These are phyloP conservation scores for Macaria notata DNA, from an alignment of 2,888 invertebrate genomes.

Conservation along the genomic window DNA sequence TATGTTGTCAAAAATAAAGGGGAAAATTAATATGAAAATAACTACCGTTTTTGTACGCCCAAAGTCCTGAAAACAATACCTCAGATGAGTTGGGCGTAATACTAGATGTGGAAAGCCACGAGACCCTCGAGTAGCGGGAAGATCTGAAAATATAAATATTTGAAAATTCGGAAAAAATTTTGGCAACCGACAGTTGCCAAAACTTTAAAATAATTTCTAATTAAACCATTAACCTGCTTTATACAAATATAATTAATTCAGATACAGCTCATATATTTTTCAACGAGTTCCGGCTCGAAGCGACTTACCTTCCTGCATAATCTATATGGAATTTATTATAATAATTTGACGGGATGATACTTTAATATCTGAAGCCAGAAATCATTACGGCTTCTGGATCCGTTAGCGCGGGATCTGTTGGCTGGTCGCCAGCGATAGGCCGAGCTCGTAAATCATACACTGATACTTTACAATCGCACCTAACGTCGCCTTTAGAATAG, in stretches of 20 bases:
- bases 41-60: too few species aligned
- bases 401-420: conserved; percentile 36
- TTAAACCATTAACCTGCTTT: conserved; percentile 12
- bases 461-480: conserved; percentile 45
- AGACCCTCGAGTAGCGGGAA: too few species aligned
- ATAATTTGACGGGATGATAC: conserved; percentile 2
- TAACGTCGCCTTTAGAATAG: conserved; percentile 25
- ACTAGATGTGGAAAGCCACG: too few species aligned
- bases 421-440: conserved; percentile 52
- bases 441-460: conserved; percentile 49
- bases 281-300: conserved; percentile 13
- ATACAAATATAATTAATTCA: not conserved
- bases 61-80: too few species aligned
- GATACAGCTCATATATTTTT: conserved; percentile 18
- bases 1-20: too few species aligned
- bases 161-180: too few species aligned
- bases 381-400: conserved; percentile 34
- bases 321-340: conserved; percentile 2
- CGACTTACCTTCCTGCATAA: conserved; percentile 2
- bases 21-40: too few species aligned
- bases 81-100: too few species aligned
- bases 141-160: too few species aligned
- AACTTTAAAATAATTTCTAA: conserved; percentile 20
- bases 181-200: too few species aligned
- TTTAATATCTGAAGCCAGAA: conserved; percentile 5